These are phyloP conservation scores for Dendroctonus ponderosae DNA, from an alignment of 1,140 invertebrate species.

Conservation along the genomic window DNA sequence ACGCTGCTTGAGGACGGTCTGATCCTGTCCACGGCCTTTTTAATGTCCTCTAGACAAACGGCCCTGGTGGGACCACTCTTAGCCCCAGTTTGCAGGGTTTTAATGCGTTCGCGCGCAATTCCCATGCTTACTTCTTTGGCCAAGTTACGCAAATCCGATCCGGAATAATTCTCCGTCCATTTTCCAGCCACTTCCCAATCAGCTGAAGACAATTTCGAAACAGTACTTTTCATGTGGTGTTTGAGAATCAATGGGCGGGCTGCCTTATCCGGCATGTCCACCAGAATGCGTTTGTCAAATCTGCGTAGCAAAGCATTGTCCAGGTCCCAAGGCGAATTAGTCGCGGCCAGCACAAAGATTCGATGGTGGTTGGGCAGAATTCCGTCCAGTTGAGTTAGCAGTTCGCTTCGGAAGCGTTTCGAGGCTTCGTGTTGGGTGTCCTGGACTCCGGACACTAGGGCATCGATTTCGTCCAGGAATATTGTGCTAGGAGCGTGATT, in stretches of 20 bases:
- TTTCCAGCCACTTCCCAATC: slow-evolving; percentile 59
- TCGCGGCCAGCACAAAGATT: slow-evolving; percentile 84
- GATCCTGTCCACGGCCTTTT: slow-evolving; percentile 38
- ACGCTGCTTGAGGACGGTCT: slow-evolving; percentile 19
- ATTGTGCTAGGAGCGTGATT: slow-evolving; percentile 86
- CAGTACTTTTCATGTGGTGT: slow-evolving; percentile 54
- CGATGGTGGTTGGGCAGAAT: slow-evolving; percentile 60
- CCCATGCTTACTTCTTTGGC: slow-evolving; percentile 84
- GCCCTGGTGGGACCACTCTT: slow-evolving; percentile 10
- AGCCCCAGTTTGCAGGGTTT: slow-evolving; percentile 22
- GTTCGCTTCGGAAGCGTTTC: slow-evolving; percentile 86
- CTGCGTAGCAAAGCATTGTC: slow-evolving; percentile 84
- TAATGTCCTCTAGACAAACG: slow-evolving; percentile 29
- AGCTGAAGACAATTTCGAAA: slow-evolving; percentile 42
- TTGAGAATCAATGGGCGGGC: slow-evolving; percentile 68
- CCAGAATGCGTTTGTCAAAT: slow-evolving; percentile 84
- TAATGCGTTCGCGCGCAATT: slow-evolving; percentile 52
- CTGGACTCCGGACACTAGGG: slow-evolving; percentile 72
- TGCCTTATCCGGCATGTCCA: slow-evolving; percentile 69
- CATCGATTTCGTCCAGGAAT: slow-evolving; percentile 96
- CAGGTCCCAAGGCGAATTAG: slow-evolving; percentile 82
- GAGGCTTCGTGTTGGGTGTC: slow-evolving; percentile 87
- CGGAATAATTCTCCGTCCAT: slow-evolving; percentile 76
- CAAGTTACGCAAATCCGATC: slow-evolving; percentile 82
- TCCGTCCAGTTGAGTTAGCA: slow-evolving; percentile 91